phyloP scores from a whole-genome alignment of 2,797 vertebrate species.

The Malurus splendens region DNA sequence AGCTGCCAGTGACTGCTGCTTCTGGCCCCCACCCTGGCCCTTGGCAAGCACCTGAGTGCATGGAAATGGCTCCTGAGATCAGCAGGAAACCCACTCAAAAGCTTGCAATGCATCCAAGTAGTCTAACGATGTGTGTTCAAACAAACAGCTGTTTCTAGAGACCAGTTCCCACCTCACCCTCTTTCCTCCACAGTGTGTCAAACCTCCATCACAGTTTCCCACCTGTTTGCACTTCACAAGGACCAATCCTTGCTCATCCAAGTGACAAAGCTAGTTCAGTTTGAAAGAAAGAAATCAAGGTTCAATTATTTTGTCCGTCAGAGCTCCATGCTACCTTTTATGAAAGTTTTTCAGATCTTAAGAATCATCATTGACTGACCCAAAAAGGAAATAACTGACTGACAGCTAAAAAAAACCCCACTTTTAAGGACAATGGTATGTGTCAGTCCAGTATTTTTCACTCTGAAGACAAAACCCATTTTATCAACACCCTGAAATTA shows the following conservation, averaged over 20 bases:
- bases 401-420: constrained; percentile 12
- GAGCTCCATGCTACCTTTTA: background rate
- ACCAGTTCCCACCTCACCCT: background rate
- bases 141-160: background rate
- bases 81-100: background rate
- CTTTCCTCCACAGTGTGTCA: background rate
- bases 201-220: background rate
- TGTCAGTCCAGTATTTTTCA: constrained; percentile 15
- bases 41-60: background rate
- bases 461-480: constrained; percentile 17
- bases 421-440: background rate
- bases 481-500: constrained; percentile 46
- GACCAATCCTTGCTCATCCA: constrained; percentile 13
- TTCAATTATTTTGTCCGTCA: constrained; percentile 53
- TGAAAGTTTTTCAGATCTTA: background rate
- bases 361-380: background rate
- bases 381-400: background rate
- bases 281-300: constrained; percentile 46
- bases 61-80: background rate
- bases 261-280: constrained; percentile 22
- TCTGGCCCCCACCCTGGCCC: background rate
- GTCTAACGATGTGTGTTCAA: background rate
- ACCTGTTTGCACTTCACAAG: constrained; percentile 1
- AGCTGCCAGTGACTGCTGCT: background rate
- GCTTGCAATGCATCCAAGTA: background rate